Percentiles rank a stretch among this genome's conserved stretches.
phyloP scores from a whole-genome alignment of 2,888 invertebrate species.

The Eristalinus aeneus region DNA sequence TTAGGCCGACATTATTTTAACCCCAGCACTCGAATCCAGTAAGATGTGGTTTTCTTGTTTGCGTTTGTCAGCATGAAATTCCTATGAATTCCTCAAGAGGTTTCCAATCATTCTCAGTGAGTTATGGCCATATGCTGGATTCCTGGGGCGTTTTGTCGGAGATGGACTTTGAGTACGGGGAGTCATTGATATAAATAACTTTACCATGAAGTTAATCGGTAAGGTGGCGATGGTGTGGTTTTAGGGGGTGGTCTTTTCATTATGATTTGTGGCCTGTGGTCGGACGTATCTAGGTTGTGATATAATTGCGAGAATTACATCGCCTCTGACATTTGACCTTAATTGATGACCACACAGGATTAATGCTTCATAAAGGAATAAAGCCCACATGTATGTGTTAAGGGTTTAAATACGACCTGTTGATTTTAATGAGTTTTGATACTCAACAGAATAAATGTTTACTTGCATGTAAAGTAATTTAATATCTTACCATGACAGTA shows the following conservation, averaged over 20 bases:
- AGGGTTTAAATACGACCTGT: constrained; percentile 27
- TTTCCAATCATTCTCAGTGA: constrained; percentile 76
- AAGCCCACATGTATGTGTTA: neutral
- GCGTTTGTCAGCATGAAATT: constrained; percentile 42
- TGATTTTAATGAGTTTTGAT: constrained; percentile 22
- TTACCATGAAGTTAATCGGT: constrained; percentile 76
- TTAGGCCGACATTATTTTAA: constrained; percentile 70
- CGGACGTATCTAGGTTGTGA: constrained; percentile 20
- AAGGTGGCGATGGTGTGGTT: constrained; percentile 65
- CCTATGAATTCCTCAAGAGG: constrained; percentile 75
- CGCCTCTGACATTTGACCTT: constrained; percentile 60
- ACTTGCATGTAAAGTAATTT: too few species aligned
- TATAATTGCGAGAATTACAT: constrained; percentile 68
- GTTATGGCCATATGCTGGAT: constrained; percentile 73
- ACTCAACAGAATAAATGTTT: too few species aligned
- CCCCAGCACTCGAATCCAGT: constrained; percentile 50
- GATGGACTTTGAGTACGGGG: constrained; percentile 14
- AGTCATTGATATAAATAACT: constrained; percentile 76
- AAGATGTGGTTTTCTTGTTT: constrained; percentile 58
- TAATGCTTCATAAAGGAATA: constrained; percentile 31
- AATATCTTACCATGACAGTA: too few species aligned
- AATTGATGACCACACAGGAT: constrained; percentile 62
- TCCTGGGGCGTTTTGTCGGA: constrained; percentile 54
- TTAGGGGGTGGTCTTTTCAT: constrained; percentile 42
- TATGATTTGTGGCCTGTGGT: constrained; percentile 63